Evolutionary conservation across 1,140 invertebrate species (phyloP), one percentile per base, ranked within the genome.

Genomic region (Zaprionus ornatus): DNA sequence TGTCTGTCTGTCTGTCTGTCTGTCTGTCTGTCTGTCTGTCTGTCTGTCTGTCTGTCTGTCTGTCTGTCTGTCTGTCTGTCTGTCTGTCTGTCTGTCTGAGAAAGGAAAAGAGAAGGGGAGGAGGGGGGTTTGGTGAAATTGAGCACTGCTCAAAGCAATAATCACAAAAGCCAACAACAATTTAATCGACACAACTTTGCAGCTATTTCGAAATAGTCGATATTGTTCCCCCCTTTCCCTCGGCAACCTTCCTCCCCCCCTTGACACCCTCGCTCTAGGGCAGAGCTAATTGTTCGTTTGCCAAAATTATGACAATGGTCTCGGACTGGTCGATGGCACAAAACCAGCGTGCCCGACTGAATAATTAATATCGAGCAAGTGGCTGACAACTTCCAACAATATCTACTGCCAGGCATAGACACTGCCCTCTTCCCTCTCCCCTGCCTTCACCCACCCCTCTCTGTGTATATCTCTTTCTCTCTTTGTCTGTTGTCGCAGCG

Each of bases 91-190:
- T 25, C 25, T 25, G 25, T n/a, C n/a, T n/a, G 7, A 9, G 9
- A 29, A 2, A 10, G 9, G 29, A 9, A 9, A 29, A 12, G 32
- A 15, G 59, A 3, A 1, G 10, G 23, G 15, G n/a, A 1, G 21
- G 13, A 3, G 6, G 27, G 5, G n/a, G 27, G 29, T 0, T 52
- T 13, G 9, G 15, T 12, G 25, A 48, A 12, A 50, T 9, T 13
- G 25, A 21, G 42, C 17, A 27, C 32, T 62, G 56, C 35, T 68
- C 65, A 62, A 52, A 32, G 62, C 79, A 81, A 85, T 85, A 81
- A 85, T 86, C 82, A 82, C 63, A 79, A 86, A 86, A 79, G 82
- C 71, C 79, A 78, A 73, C 79, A 78, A 76, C 40, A 50, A 86
- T 82, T 81, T 76, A 79, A 79, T 79, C 73, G 77, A 76, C 73